Evolutionary conservation across 2,888 invertebrate genomes (phyloP).

Genomic region (Agriopis aurantiaria): DNA sequence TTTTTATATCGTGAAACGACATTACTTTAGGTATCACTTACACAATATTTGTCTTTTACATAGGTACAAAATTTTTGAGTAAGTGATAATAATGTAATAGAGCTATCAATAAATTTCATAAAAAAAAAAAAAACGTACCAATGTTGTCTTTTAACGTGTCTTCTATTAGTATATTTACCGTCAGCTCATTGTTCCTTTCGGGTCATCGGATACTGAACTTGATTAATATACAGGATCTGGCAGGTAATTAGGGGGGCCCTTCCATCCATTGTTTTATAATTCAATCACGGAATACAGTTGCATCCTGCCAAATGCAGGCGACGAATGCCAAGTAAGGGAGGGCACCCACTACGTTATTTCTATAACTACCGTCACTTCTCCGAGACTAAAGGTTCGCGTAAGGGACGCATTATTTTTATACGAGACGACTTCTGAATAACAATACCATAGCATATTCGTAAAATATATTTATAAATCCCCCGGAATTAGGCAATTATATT

Average conservation of each 20-base stretch:
- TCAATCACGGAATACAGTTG: constrained; percentile 80
- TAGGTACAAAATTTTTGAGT: no score
- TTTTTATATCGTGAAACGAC: no score
- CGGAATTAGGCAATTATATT: constrained; percentile 78
- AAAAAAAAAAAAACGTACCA: no score
- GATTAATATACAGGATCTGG: constrained; percentile 36
- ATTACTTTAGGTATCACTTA: no score
- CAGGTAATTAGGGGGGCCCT: constrained; percentile 52
- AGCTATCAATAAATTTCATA: neutral
- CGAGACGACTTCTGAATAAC: constrained; percentile 79
- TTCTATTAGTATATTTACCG: neutral
- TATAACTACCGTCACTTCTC: constrained; percentile 68
- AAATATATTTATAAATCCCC: constrained; percentile 80
- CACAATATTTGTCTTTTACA: no score
- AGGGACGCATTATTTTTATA: constrained; percentile 84
- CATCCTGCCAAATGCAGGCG: constrained; percentile 79
- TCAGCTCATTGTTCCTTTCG: constrained; percentile 37
- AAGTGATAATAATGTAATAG: no score
- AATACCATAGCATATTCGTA: constrained; percentile 74
- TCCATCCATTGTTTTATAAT: constrained; percentile 65
- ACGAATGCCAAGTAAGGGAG: constrained; percentile 80
- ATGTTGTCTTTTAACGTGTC: no score
- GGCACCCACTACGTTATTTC: constrained; percentile 72
- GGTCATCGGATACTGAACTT: constrained; percentile 50
- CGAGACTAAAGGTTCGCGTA: constrained; percentile 78